Evolutionary conservation across 2,797 vertebrate species (phyloP).

Genomic region (Eleutherodactylus coqui): DNA sequence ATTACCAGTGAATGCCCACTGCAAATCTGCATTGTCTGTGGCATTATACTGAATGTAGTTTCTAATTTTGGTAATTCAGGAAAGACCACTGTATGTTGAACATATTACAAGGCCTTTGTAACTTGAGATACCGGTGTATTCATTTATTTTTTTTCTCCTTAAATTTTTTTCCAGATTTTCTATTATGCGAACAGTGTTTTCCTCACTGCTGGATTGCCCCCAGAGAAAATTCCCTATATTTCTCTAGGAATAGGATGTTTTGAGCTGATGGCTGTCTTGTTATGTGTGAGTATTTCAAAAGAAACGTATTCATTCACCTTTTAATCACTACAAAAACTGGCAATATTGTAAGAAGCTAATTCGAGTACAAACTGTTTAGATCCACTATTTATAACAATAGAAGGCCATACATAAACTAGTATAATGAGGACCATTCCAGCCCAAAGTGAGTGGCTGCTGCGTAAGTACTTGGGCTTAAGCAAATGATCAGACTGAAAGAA

Average conservation of each 20-base stretch:
- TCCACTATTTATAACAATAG: not conserved
- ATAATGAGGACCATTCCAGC: not conserved
- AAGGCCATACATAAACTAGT: not conserved
- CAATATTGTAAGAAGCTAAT: not conserved
- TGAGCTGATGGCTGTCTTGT: conserved; percentile 73
- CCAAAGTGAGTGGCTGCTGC: not conserved
- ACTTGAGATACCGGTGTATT: not conserved
- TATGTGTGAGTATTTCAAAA: conserved; percentile 76
- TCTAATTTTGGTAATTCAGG: not conserved
- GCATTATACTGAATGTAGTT: too few relatives aligned
- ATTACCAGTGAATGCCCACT: too few relatives aligned
- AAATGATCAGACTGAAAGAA: too few relatives aligned
- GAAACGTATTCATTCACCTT: not conserved
- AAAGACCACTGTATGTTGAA: not conserved
- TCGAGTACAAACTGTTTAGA: not conserved
- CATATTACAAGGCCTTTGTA: not conserved
- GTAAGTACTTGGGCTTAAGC: too few relatives aligned
- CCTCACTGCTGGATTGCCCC: conserved; percentile 75
- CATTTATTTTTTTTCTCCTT: not conserved
- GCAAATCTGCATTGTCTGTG: too few relatives aligned
- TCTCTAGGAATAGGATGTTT: conserved; percentile 78
- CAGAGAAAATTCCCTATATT: conserved; percentile 72
- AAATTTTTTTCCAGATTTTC: conserved; percentile 74
- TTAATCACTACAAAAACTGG: not conserved
- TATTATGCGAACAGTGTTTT: conserved; percentile 83